Percentiles rank a stretch among this genome's conserved stretches.
These are phyloP conservation scores for Cydia pomonella DNA, from an alignment of 1,140 invertebrate genomes.

Conservation along the genomic window DNA sequence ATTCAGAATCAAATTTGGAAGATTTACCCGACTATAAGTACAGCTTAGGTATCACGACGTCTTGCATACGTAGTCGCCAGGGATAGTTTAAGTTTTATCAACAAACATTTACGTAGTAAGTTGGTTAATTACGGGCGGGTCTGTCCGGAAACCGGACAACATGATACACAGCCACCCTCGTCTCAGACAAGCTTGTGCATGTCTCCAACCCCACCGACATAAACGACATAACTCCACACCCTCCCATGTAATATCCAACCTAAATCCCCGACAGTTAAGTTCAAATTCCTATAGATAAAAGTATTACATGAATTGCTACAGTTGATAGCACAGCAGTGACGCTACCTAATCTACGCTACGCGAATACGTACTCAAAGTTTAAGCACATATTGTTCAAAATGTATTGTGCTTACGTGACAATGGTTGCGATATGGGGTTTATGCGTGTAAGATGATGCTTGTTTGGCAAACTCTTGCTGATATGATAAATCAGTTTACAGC, in stretches of 20 bases:
- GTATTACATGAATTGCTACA: neutral
- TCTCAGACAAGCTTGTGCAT: constrained; percentile 63
- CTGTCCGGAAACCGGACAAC: constrained; percentile 77
- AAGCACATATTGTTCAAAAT: constrained; percentile 64
- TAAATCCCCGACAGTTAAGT: constrained; percentile 36
- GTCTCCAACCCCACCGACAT: constrained; percentile 40
- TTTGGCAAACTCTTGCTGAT: constrained; percentile 72
- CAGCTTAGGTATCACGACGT: neutral
- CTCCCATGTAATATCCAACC: constrained; percentile 40
- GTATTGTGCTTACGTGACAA: constrained; percentile 47
- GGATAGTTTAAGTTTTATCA: constrained; percentile 41
- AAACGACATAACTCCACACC: constrained; percentile 34
- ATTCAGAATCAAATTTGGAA: too few relatives aligned
- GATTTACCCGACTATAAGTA: neutral
- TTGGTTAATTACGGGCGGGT: constrained; percentile 71
- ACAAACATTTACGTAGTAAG: constrained; percentile 51
- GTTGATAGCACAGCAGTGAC: constrained; percentile 37
- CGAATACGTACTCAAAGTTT: constrained; percentile 64
- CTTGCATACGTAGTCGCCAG: constrained; percentile 29
- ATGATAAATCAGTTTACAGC: constrained; percentile 79
- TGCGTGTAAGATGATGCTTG: constrained; percentile 79
- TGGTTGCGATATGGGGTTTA: constrained; percentile 70
- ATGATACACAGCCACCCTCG: constrained; percentile 68
- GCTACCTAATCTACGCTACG: constrained; percentile 54
- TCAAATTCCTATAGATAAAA: neutral